A percentile compares a stretch with the other conserved stretches of the same genome.
Conservation (phyloP, 2,888 invertebrate genomes). For the Diloba caeruleocephala region DNA sequence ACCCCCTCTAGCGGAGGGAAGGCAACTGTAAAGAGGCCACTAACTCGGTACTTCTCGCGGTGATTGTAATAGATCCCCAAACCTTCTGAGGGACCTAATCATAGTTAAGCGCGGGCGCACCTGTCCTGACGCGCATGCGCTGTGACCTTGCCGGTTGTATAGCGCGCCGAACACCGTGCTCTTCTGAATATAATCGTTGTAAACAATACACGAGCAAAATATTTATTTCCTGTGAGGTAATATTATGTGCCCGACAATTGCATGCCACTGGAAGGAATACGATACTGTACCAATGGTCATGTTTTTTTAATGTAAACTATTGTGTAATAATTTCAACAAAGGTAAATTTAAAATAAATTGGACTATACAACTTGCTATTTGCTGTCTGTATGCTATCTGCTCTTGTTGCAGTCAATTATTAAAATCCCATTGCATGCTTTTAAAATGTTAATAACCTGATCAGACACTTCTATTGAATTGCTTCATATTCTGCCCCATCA, state of each 20-base stretch:
- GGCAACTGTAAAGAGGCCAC: no score
- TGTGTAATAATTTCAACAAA: no score
- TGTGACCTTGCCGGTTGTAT: slow-evolving; percentile 17
- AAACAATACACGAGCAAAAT: slow-evolving; percentile 8
- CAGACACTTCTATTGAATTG: slow-evolving; percentile 1
- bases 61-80: no score
- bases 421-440: background rate
- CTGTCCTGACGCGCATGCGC: slow-evolving; percentile 9
- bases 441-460: background rate
- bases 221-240: background rate
- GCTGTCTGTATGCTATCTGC: no score
- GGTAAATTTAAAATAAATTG: no score
- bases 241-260: background rate
- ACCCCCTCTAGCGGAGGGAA: no score
- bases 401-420: no score
- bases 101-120: slow-evolving; percentile 16
- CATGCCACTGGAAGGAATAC: background rate
- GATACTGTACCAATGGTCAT: no score
- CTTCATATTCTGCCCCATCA: slow-evolving; percentile 7
- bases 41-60: background rate
- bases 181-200: slow-evolving; percentile 1
- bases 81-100: no score
- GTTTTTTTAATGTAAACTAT: no score
- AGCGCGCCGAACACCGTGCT: background rate
- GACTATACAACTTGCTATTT: no score